Percentiles rank a stretch among this genome's conserved stretches.
Evolutionary conservation across 2,797 vertebrate species (phyloP).

Genomic region (Syndactyla subalaris): DNA sequence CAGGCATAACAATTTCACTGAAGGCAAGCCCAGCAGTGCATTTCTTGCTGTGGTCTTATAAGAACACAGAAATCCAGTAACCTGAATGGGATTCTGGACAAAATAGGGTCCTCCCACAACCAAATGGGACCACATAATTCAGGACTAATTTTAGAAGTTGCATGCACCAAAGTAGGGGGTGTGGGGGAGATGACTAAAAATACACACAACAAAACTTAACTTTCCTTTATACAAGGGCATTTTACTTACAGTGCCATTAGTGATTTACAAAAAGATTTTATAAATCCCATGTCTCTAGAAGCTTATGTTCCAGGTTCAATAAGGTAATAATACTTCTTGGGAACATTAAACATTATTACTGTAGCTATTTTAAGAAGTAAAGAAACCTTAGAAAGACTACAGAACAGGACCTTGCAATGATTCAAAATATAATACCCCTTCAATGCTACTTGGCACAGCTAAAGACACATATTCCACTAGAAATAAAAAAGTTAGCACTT

Average conservation of each 20-base stretch:
- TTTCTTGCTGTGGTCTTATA: background rate
- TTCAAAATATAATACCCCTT: background rate
- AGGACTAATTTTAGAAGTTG: background rate
- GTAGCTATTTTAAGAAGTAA: slow-evolving; percentile 19
- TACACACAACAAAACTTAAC: background rate
- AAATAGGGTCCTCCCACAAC: background rate
- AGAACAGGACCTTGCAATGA: background rate
- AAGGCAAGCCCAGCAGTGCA: background rate
- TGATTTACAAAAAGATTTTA: background rate
- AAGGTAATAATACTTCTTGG: background rate
- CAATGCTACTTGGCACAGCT: background rate
- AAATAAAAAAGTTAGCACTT: slow-evolving; percentile 25
- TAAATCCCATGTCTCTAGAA: background rate
- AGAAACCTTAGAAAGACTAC: background rate
- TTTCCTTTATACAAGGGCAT: background rate
- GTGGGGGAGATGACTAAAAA: background rate
- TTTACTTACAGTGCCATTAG: background rate
- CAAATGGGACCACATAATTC: background rate
- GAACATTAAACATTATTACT: slow-evolving; percentile 1
- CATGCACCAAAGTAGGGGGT: background rate
- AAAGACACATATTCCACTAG: background rate
- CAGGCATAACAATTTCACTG: background rate
- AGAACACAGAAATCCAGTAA: background rate
- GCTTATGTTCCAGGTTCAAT: slow-evolving; percentile 15
- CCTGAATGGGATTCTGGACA: background rate